Percentiles rank a stretch among this genome's conserved stretches.
These are phyloP conservation scores for sheep (Ovis aries) DNA, from an alignment of 2,113 vertebrate genomes.

Conservation along the genomic window DNA sequence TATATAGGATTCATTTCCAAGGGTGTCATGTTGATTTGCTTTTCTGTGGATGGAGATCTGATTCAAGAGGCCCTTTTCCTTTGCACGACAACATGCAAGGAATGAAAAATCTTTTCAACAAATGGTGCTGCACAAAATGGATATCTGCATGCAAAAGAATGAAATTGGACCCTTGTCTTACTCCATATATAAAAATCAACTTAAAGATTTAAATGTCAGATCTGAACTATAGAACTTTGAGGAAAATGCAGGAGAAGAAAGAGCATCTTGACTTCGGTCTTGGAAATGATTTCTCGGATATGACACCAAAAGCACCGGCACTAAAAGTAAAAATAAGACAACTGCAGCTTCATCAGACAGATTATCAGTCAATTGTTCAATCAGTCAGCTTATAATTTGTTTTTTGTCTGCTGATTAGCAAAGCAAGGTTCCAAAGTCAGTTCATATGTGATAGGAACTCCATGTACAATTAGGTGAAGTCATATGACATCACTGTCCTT, in stretches of 20 bases:
- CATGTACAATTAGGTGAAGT: background rate
- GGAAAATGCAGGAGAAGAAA: background rate
- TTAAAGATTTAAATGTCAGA: conserved; percentile 1
- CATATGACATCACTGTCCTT: background rate
- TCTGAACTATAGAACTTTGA: background rate
- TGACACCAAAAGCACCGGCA: background rate
- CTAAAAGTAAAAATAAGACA: background rate
- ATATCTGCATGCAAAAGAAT: background rate
- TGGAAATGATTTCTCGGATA: background rate
- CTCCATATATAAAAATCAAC: background rate
- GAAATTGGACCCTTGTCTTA: background rate
- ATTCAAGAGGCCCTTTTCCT: background rate
- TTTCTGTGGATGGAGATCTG: background rate
- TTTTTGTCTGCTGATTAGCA: background rate
- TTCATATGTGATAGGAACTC: background rate
- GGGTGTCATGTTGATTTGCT: background rate
- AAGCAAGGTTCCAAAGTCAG: background rate
- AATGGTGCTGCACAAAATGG: background rate
- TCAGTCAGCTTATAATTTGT: background rate
- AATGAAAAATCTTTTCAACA: background rate
- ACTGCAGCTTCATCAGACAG: background rate
- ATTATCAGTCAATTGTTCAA: background rate
- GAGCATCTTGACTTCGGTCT: background rate
- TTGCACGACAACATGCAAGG: background rate
- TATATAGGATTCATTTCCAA: background rate